Base-by-base conservation (phyloP, 1,140 invertebrate genomes). In the Leptinotarsa defecta region DNA sequence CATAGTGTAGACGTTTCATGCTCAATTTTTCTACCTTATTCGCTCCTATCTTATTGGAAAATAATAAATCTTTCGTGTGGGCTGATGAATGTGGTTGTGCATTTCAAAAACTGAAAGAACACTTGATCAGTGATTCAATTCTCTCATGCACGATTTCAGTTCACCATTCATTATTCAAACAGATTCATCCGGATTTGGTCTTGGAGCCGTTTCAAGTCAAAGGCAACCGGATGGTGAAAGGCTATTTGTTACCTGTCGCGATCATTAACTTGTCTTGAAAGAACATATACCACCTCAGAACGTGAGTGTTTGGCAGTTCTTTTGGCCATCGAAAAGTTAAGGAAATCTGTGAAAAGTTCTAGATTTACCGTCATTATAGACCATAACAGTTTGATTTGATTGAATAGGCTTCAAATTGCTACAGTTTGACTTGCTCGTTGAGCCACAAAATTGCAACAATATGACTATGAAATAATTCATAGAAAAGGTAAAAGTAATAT, bases 341-440 rank as follows among this genome's bases (percentile, higher is more conserved):
- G 20, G 20, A 0, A 70, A 48, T 89, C 85, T 80, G 65, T 89
- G 3, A 81, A 86, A 67, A 84, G 83, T 11, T 81, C 76, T 6
- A 72, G 84, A 17, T 88, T 90, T 74, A 84, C 43, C 5, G 82
- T 89, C 5, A 76, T 85, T 22, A 89, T 87, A 0, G 88, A 90
- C 75, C 86, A 88, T 74, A 78, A 81, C 43, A 81, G 84, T 4
- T 77, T 89, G 3, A 75, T 77, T 22, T 90, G 86, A 85, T 79
- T 89, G 2, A 78, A 82, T 11, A 81, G 81, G 4, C 77, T 87
- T 0, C 86, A 84, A 74, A 84, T 87, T 65, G 81, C 84, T 4
- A 80, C 73, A 0, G 84, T 83, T 67, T 57, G 87, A 65, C 74
- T 89, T 13, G 85, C 84, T 2, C 73, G 87, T 49, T 89, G 87